These are phyloP conservation scores for Cynopterus brachyotis DNA, from an alignment of 2,113 vertebrate genomes.

Conservation along the genomic window DNA sequence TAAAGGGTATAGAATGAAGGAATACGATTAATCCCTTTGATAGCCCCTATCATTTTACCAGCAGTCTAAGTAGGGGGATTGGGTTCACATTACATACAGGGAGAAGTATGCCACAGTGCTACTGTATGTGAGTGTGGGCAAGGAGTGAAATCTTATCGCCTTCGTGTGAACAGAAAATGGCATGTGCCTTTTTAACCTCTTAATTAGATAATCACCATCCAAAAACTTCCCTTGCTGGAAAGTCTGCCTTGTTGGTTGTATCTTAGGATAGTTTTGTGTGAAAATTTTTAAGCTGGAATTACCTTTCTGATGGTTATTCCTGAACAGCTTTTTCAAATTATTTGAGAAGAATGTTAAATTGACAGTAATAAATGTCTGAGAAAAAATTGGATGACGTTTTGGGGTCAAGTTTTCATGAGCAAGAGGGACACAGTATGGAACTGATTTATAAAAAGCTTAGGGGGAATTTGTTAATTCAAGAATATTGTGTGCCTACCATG, in stretches of 20 bases:
- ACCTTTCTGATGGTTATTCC: background rate
- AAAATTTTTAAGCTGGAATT: background rate
- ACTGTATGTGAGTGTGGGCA: background rate
- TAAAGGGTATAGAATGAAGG: slow-evolving; percentile 43
- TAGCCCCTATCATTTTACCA: slow-evolving; percentile 44
- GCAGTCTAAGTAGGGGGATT: background rate
- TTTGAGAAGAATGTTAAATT: slow-evolving; percentile 44
- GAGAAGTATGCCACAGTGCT: background rate
- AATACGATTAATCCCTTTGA: slow-evolving; percentile 39
- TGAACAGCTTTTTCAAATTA: slow-evolving; percentile 5
- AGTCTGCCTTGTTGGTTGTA: fast-evolving
- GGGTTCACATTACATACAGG: background rate
- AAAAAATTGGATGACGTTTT: slow-evolving; percentile 11
- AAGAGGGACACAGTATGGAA: background rate
- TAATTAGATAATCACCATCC: slow-evolving; percentile 26
- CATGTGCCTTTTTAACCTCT: slow-evolving; percentile 24
- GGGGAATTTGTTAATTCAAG: background rate
- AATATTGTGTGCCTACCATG: background rate
- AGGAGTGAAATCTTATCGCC: background rate
- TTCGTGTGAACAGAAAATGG: background rate
- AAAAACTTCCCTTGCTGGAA: fast-evolving
- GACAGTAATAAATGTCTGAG: slow-evolving; percentile 2
- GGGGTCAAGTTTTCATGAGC: slow-evolving; percentile 19
- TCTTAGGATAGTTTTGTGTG: background rate
- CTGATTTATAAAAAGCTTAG: background rate